These are phyloP conservation scores for Lingula anatina DNA, from an alignment of 2,888 invertebrate species.

Conservation along the genomic window DNA sequence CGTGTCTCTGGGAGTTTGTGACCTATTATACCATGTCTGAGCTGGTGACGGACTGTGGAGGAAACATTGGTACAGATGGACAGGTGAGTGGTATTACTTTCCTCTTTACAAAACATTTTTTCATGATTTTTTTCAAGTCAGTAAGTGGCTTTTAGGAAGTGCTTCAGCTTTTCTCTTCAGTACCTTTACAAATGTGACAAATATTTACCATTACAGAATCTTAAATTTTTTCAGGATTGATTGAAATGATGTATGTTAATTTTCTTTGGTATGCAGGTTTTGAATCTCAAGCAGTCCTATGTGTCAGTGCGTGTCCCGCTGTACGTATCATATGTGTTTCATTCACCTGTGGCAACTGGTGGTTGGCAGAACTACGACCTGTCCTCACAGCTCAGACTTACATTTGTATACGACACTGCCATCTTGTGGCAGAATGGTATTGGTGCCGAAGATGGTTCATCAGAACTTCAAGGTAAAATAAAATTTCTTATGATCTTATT, in stretches of 20 bases:
- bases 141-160: neutral
- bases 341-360: constrained; percentile 34
- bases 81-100: constrained; percentile 28
- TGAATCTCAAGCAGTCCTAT: constrained; percentile 44
- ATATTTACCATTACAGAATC: too few species aligned
- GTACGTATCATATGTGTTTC: constrained; percentile 49
- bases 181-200: too few species aligned
- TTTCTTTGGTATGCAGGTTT: constrained; percentile 38
- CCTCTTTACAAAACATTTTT: neutral
- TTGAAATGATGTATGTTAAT: too few species aligned
- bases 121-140: neutral
- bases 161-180: too few species aligned
- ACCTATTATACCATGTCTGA: constrained; percentile 48
- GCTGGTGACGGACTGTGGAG: constrained; percentile 47
- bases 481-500: too few species aligned
- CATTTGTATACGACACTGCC: constrained; percentile 50
- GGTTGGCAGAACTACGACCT: constrained; percentile 49
- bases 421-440: constrained; percentile 50
- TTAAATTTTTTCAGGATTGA: too few species aligned
- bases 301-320: constrained; percentile 45
- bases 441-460: constrained; percentile 26
- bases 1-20: constrained; percentile 51
- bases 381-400: constrained; percentile 35
- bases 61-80: constrained; percentile 39
- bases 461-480: constrained; percentile 34